Evolutionary conservation across 2,797 vertebrate genomes (phyloP).

Genomic region (Sparidentex hasta): DNA sequence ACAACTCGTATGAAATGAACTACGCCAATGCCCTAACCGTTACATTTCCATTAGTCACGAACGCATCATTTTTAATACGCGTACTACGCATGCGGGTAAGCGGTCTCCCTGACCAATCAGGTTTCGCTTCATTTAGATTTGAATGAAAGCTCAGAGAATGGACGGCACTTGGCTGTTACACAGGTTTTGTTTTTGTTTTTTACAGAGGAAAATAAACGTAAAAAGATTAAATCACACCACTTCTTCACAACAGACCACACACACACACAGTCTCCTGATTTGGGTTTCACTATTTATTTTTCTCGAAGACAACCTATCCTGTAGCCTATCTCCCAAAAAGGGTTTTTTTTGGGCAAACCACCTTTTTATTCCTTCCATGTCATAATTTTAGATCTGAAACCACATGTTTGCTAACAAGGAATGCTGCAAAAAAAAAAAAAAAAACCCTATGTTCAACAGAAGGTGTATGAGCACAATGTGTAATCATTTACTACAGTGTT

Average conservation of each 20-base stretch:
- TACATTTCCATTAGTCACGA: not conserved
- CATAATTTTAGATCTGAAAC: constrained; percentile 92
- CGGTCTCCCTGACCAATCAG: constrained; percentile 62
- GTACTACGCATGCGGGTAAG: constrained; percentile 64
- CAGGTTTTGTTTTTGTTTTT: too few species aligned
- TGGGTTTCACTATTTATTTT: constrained; percentile 99
- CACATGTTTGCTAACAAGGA: constrained; percentile 98
- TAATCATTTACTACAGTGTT: constrained; percentile 97
- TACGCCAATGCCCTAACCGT: fast-evolving
- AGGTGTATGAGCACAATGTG: constrained; percentile 97
- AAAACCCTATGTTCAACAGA: constrained; percentile 96
- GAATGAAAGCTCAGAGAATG: constrained; percentile 31
- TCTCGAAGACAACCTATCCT: constrained; percentile 96
- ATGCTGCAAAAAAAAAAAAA: constrained; percentile 89
- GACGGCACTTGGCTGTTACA: too few species aligned
- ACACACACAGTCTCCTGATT: constrained; percentile 66
- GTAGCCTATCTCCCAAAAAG: constrained; percentile 88
- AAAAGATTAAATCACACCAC: constrained; percentile 22
- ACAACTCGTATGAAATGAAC: not conserved
- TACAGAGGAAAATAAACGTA: too few species aligned
- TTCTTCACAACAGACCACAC: constrained; percentile 61
- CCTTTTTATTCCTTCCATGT: constrained; percentile 84
- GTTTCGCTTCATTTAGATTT: constrained; percentile 19
- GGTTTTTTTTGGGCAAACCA: constrained; percentile 89
- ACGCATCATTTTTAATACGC: constrained; percentile 8